Percentiles rank a stretch among this genome's conserved stretches.
Evolutionary conservation across 2,113 vertebrate genomes (phyloP).

Genomic region (Aleadryas rufinucha): DNA sequence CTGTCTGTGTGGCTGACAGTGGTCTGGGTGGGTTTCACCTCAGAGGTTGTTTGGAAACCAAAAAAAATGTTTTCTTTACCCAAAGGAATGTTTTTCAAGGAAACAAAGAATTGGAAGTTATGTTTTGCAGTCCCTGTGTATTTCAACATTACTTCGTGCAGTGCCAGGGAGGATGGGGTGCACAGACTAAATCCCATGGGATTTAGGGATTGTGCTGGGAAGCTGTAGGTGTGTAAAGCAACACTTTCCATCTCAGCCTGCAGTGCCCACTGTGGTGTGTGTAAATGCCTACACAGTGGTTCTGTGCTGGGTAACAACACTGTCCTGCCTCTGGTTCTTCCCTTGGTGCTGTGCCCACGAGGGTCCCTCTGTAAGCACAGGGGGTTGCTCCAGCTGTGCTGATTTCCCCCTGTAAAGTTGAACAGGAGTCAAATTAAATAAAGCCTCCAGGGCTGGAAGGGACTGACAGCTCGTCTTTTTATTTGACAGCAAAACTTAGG

Average conservation of each 20-base stretch:
- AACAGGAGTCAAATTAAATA: neutral
- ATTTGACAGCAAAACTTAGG: neutral
- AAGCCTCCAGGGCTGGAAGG: neutral
- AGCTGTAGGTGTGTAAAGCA: neutral
- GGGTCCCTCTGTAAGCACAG: neutral
- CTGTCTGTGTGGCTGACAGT: neutral
- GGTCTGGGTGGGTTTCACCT: neutral
- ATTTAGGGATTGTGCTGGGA: neutral
- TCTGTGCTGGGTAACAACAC: accelerated
- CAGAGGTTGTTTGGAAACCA: neutral
- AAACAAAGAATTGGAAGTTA: neutral
- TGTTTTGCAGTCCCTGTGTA: neutral
- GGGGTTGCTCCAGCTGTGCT: neutral
- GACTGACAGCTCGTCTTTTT: neutral
- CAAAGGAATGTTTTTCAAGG: neutral
- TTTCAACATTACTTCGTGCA: accelerated
- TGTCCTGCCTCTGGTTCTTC: neutral
- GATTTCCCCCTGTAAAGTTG: neutral
- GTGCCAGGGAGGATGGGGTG: accelerated
- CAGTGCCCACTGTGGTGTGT: neutral
- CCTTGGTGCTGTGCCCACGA: neutral
- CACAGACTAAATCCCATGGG: neutral
- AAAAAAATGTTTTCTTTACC: neutral
- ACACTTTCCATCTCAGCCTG: neutral
- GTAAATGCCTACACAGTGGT: neutral